Evolutionary conservation across 2,113 vertebrate species (phyloP), one percentile per base, ranked within the genome.

Genomic region (Podilymbus podiceps): DNA sequence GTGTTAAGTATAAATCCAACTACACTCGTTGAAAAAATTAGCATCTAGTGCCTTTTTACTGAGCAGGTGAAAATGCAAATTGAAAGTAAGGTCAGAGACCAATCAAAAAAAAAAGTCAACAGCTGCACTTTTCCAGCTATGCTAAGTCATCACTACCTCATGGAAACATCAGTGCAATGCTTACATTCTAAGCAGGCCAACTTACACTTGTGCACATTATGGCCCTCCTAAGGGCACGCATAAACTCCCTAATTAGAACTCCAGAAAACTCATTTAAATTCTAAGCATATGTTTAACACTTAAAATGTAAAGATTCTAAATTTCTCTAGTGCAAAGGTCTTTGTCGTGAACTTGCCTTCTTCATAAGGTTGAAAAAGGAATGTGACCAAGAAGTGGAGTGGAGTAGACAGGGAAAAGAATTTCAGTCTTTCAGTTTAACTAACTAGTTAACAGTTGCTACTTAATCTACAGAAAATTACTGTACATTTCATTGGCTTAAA

Each of bases 361-460:
- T 89, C 20, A 3, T 68, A 49, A 47, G 12, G 24, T 2, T 84
- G 35, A 80, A 88, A 69, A 71, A 44, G 5, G 18, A 59, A 66
- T 1, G 15, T 9, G 30, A 82, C 19, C 14, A 76, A 83, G 28
- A 69, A 78, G 9, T 19, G 8, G 25, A 95, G 62, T 2, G 4
- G 33, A 85, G 33, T 1, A 5, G 24, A 22, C 19, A 77, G 0
- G 3, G 0, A 64, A 31, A 90, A 50, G 27, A 13, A 53, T 63
- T 53, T 82, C 27, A 69, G 22, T 38, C 33, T 79, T 88, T 53
- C 11, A 31, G 44, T 80, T 92, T 55, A 85, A 79, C 12, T 59
- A 78, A 27, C 28, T 50, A 69, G 12, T 46, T 72, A 86, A 80
- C 58, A 76, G 46, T 15, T 56, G 30, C 25, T 56, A 69, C 17